These are phyloP conservation scores for Albula glossodonta DNA, from an alignment of 2,113 vertebrate genomes.

Conservation along the genomic window DNA sequence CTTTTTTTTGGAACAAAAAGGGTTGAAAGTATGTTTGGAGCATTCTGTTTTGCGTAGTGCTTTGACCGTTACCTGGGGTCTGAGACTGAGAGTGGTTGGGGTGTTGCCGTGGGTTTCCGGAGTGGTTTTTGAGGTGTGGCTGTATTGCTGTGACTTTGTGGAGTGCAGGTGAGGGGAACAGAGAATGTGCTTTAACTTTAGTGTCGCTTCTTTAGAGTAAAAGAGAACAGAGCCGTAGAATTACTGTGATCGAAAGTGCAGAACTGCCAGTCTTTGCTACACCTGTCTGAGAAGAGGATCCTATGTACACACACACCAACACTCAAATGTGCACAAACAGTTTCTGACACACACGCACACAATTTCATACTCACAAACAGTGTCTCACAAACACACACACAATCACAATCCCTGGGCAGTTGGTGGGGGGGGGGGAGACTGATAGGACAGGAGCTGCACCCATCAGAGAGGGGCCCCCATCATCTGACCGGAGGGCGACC, in stretches of 20 bases:
- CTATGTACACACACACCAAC: slow-evolving; percentile 8
- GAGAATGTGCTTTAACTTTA: neutral
- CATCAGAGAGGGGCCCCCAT: neutral
- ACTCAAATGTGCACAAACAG: neutral
- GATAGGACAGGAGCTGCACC: neutral
- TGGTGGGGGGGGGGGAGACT: neutral
- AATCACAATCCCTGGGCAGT: neutral
- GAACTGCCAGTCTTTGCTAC: neutral
- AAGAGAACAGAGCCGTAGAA: neutral
- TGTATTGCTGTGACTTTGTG: neutral
- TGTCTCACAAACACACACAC: neutral
- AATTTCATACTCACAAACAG: slow-evolving; percentile 19
- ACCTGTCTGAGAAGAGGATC: neutral
- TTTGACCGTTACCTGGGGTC: neutral
- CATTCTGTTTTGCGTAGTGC: too few relatives aligned
- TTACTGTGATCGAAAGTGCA: neutral
- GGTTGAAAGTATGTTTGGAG: too few relatives aligned
- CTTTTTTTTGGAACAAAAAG: too few relatives aligned
- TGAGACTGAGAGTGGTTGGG: neutral
- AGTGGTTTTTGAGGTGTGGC: neutral
- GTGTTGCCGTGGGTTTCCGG: too few relatives aligned
- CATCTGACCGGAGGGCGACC: too few relatives aligned
- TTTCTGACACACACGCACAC: slow-evolving; percentile 14
- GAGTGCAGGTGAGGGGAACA: neutral
- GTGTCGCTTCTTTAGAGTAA: neutral